A percentile compares a stretch with the other conserved stretches of the same genome.
phyloP scores from a whole-genome alignment of 2,888 invertebrate species.

The Conus canariensis region DNA sequence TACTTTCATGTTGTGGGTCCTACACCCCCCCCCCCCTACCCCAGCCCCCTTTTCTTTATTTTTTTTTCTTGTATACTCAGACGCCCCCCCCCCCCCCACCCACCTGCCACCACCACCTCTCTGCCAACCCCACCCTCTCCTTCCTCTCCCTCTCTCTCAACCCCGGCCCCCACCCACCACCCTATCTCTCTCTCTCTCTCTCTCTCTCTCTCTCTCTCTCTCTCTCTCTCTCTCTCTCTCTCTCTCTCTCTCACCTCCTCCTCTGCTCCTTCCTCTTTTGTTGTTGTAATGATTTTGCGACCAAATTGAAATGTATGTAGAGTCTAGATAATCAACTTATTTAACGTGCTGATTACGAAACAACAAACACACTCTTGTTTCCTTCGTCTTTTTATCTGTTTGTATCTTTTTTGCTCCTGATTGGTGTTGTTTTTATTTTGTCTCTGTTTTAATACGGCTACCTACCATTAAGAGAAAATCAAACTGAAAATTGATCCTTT shows the following conservation, averaged over 20 bases:
- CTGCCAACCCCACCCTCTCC: background rate
- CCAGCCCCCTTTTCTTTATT: no score
- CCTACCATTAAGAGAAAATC: no score
- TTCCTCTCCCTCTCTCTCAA: background rate
- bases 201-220: constrained; percentile 1
- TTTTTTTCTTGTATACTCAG: no score
- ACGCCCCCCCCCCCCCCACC: no score
- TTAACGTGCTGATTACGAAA: no score
- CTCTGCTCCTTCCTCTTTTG: background rate
- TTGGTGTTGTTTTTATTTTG: background rate
- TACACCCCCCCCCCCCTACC: no score
- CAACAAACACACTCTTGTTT: background rate
- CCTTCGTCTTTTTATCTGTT: background rate
- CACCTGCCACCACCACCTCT: background rate
- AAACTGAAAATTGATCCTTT: no score
- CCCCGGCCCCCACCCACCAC: background rate
- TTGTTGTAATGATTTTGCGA: background rate
- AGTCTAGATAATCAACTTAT: no score
- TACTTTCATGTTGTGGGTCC: no score
- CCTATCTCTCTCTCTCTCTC: constrained; percentile 1
- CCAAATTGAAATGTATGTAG: no score
- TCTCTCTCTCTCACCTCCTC: background rate
- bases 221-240: background rate
- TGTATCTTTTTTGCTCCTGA: background rate
- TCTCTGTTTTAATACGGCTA: background rate